These are phyloP conservation scores for Trematomus bernacchii DNA, from an alignment of 2,797 vertebrate genomes.

Conservation along the genomic window DNA sequence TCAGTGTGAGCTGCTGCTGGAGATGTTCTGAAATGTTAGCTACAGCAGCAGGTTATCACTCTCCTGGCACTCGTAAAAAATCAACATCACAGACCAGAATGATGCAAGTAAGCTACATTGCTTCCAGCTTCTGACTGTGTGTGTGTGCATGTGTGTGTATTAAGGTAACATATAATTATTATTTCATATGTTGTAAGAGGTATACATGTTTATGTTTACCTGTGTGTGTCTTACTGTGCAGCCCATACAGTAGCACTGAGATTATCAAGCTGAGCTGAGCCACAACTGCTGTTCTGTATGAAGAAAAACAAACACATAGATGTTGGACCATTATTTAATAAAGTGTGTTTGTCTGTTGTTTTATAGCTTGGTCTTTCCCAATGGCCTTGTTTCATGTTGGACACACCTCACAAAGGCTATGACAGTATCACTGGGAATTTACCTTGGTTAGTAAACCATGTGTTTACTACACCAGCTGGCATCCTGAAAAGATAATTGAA, in stretches of 20 bases:
- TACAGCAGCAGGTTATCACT: constrained; percentile 67
- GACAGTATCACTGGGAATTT: not conserved
- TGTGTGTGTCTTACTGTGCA: not conserved
- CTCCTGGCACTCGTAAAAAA: constrained; percentile 64
- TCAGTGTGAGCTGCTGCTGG: constrained; percentile 42
- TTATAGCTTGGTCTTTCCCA: not conserved
- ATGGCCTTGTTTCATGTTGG: not conserved
- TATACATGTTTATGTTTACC: not conserved
- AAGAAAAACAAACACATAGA: constrained; percentile 13
- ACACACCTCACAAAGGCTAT: not conserved
- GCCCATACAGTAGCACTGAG: constrained; percentile 1
- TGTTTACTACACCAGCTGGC: not conserved
- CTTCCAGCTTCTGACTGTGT: constrained; percentile 42
- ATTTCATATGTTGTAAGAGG: not conserved
- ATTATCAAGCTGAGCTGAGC: constrained; percentile 26
- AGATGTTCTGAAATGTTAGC: constrained; percentile 62
- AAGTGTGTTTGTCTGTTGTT: constrained; percentile 6
- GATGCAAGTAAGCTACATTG: constrained; percentile 35
- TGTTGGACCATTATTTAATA: not conserved
- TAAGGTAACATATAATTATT: not conserved
- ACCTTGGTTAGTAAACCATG: not conserved
- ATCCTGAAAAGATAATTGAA: not conserved
- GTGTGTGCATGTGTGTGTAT: not conserved
- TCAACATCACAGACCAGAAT: constrained; percentile 45
- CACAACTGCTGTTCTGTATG: constrained; percentile 7